These are phyloP conservation scores for Cetonia aurata DNA, from an alignment of 2,888 invertebrate species.

Conservation along the genomic window DNA sequence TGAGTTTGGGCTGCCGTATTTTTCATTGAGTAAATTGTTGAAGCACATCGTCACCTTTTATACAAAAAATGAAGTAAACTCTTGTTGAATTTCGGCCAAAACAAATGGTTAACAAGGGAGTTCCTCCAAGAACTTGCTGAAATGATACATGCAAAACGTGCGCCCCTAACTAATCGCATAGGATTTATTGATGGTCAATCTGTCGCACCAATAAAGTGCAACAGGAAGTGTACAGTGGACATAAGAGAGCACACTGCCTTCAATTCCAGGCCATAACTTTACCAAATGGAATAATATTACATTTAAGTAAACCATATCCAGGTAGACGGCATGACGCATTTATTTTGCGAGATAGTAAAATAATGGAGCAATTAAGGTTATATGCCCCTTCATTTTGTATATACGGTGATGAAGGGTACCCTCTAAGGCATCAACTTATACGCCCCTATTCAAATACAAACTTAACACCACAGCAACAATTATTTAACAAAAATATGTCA, in stretches of 20 bases:
- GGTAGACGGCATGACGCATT: slow-evolving; percentile 24
- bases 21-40: neutral
- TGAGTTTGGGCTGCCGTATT: neutral
- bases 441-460: slow-evolving; percentile 27
- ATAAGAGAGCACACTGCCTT: slow-evolving; percentile 8
- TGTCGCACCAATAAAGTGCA: slow-evolving; percentile 10
- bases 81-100: neutral
- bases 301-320: slow-evolving; percentile 19
- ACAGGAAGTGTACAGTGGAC: slow-evolving; percentile 14
- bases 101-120: neutral
- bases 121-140: slow-evolving; percentile 7
- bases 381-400: slow-evolving; percentile 17
- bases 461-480: slow-evolving; percentile 8
- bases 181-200: slow-evolving; percentile 17
- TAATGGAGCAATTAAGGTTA: slow-evolving; percentile 19
- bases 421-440: slow-evolving; percentile 23
- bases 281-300: slow-evolving; percentile 18
- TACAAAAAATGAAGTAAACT: neutral
- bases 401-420: slow-evolving; percentile 12
- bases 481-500: slow-evolving; percentile 16
- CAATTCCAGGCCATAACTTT: slow-evolving; percentile 17
- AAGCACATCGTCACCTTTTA: neutral
- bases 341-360: slow-evolving; percentile 15
- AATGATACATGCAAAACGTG: slow-evolving; percentile 5
- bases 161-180: slow-evolving; percentile 8